phyloP scores from a whole-genome alignment of 2,113 vertebrate species.

The Trinectes maculatus region DNA sequence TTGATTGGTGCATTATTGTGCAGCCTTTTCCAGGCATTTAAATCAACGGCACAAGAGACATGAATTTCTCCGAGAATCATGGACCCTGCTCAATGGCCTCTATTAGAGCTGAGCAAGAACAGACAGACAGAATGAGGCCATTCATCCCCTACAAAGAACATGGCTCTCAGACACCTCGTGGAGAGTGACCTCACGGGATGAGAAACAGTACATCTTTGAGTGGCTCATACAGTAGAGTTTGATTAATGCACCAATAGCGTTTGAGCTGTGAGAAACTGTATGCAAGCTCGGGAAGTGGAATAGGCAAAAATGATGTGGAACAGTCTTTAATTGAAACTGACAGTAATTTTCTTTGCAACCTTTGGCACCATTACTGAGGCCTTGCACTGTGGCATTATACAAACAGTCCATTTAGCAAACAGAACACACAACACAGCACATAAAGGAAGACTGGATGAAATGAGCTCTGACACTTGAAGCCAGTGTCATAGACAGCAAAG shows the following conservation, averaged over 20 bases:
- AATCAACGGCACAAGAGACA: constrained; percentile 19
- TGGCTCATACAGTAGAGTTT: background rate
- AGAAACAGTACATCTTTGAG: constrained; percentile 2
- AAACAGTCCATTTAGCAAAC: constrained; percentile 11
- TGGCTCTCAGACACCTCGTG: constrained; percentile 27
- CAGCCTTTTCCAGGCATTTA: constrained; percentile 25
- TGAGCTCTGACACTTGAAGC: background rate
- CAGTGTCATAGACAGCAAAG: background rate
- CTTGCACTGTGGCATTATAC: background rate
- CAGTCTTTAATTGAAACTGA: constrained; percentile 23
- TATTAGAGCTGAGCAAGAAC: constrained; percentile 22
- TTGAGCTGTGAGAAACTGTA: background rate
- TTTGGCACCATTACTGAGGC: background rate
- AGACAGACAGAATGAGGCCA: constrained; percentile 72
- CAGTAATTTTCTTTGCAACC: background rate
- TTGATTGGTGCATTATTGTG: constrained; percentile 27
- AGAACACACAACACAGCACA: no score
- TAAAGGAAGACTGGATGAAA: background rate
- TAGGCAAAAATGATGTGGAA: background rate
- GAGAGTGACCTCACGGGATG: constrained; percentile 20
- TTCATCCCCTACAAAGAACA: constrained; percentile 34
- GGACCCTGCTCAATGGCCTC: constrained; percentile 51
- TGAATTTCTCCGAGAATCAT: constrained; percentile 22
- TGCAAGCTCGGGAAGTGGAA: background rate
- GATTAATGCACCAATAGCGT: background rate